Evolutionary conservation across 2,797 vertebrate genomes (phyloP), one percentile per base, ranked within the genome.

Genomic region (Parambassis ranga): DNA sequence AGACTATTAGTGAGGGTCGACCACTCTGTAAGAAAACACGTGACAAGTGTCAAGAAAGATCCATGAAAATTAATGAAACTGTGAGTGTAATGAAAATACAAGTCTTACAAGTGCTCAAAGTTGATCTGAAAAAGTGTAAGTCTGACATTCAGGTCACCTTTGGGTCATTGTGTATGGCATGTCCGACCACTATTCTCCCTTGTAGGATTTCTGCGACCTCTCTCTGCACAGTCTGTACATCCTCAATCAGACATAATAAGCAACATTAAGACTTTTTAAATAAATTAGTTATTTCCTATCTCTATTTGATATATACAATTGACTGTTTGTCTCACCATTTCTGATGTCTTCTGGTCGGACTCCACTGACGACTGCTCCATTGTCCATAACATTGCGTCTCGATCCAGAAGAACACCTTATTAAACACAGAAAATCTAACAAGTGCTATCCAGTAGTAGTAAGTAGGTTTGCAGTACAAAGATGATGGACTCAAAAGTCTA

Each of bases 91-190:
- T n/a, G n/a, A n/a, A n/a, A n/a, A n/a, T n/a, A n/a, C n/a, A n/a
- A n/a, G 1, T 16, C 43, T 35, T 19, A 14, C 0, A 11, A 33
- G 15, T n/a, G 14, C 10, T 50, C 14, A 41, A 13, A 27, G 10
- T 11, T 13, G 56, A 33, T 28, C 6, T n/a, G 1, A 51, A 44
- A 52, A 24, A 6, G 0, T 11, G 11, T 39, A 5, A 4, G 48
- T 11, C 2, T 30, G 27, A 32, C 3, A 48, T 4, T 14, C 15
- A 27, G 10, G 3, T 3, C 85, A 99, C 97, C 96, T 97, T 97
- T 2, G 99, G 70, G 51, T 99, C 97, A 2, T 98, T 98, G 71
- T 89, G 90, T 6, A 99, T 57, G 0, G 97, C 95, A 0, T 99
- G 97, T 37, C 97, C 97, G 2, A 98, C 96, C 14, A 96, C 89